Conservation (phyloP, 2,797 vertebrate genomes). For the Typhlichthys eigenmanni region DNA sequence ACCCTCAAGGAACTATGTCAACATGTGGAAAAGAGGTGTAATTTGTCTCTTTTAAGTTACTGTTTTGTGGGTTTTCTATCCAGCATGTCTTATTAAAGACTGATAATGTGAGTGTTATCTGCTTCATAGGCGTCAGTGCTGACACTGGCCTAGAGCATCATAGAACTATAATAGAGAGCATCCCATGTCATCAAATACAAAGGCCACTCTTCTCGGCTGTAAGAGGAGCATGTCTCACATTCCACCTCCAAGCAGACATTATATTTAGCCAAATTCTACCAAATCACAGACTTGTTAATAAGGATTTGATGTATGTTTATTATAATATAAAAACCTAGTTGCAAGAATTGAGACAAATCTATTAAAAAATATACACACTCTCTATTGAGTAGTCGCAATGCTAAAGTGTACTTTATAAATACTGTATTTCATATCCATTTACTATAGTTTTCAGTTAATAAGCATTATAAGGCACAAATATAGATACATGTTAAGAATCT, state of each 20-base stretch:
- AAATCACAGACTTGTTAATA: not conserved
- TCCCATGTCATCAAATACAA: conserved; percentile 37
- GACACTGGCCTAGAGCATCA: not conserved
- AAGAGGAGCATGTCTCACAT: conserved; percentile 52
- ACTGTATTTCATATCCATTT: conserved; percentile 12
- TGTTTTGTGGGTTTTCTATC: too few species aligned
- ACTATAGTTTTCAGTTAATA: conserved; percentile 10
- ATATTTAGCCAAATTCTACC: conserved; percentile 7
- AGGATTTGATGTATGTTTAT: conserved; percentile 33
- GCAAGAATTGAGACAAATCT: conserved; percentile 30
- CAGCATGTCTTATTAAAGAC: too few species aligned
- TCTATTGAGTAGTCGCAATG: conserved; percentile 12
- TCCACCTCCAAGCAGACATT: conserved; percentile 22
- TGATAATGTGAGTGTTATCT: too few species aligned
- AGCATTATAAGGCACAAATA: conserved; percentile 40
- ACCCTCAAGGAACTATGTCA: too few species aligned
- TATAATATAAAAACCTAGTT: conserved; percentile 24
- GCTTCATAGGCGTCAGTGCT: too few species aligned
- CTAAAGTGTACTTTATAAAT: conserved; percentile 3
- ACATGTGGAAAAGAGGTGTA: too few species aligned
- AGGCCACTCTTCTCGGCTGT: conserved; percentile 41
- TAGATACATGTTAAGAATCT: conserved; percentile 57
- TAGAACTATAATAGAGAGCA: too few species aligned
- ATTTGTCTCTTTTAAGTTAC: too few species aligned
- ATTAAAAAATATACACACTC: conserved; percentile 25